Evolutionary conservation across 2,113 vertebrate species (phyloP), one percentile per base, ranked within the genome.

Genomic region (Egretta garzetta): DNA sequence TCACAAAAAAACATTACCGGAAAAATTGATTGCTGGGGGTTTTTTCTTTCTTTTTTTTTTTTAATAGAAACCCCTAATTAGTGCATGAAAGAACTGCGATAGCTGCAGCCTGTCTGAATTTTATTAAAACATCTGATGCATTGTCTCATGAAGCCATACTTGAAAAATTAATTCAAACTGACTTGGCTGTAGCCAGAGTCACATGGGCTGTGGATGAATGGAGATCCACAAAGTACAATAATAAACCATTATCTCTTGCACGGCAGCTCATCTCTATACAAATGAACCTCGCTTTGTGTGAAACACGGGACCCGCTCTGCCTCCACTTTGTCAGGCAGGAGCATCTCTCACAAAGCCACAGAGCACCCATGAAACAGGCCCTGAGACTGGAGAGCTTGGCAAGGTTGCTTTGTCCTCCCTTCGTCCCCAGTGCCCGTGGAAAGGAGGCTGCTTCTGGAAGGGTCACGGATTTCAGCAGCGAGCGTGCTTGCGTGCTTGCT

Each of bases 61-160:
- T 87, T 66, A 86, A 92, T 67, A 79, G 73, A 87, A 86, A 22
- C 33, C 68, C 80, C 71, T 96, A 96, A 96, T 96, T 95, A 96
- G 94, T 60, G 91, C 66, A 89, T 93, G 96, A 95, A 97, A 91
- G 87, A 72, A 58, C 75, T 0, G 6, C 5, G 20, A 92, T 82
- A 93, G 91, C 76, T 77, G 86, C 90, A 96, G 93, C 70, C 95
- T 77, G 90, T 85, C 84, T 93, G 82, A 68, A 63, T 97, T 94
- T 97, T 94, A 97, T 96, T 96, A 93, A 93, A 96, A 80, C 87
- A 89, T 80, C 94, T 94, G 95, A 96, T 85, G 92, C 86, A 91
- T 91, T 80, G 76, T 93, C 94, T 96, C 79, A 64, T 8, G 8
- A 75, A 96, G 90, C 56, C 72, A 43, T 53, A 90, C 68, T 82